A percentile compares a stretch with the other conserved stretches of the same genome.
phyloP scores from a whole-genome alignment of 2,797 vertebrate species.

The Sebastes cheni region DNA sequence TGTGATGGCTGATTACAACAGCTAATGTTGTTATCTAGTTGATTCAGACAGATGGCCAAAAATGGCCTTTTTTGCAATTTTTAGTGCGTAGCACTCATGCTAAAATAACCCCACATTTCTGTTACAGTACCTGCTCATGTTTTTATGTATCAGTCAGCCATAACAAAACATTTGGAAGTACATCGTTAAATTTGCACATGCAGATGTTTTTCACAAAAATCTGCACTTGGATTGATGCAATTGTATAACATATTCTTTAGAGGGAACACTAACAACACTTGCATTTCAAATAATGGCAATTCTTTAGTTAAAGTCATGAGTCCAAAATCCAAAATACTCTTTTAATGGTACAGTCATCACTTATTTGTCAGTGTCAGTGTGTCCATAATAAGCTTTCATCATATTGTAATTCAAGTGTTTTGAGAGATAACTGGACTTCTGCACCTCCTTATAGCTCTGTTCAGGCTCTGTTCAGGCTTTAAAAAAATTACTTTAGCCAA shows the following conservation, averaged over 20 bases:
- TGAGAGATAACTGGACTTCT: no score
- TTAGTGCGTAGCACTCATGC: background rate
- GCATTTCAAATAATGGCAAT: background rate
- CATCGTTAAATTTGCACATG: background rate
- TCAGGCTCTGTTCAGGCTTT: no score
- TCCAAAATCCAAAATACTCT: background rate
- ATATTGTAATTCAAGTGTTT: no score
- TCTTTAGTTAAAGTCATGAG: background rate
- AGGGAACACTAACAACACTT: background rate
- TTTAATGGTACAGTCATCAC: background rate
- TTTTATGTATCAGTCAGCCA: background rate
- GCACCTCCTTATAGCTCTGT: no score
- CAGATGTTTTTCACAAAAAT: background rate
- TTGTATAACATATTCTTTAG: background rate
- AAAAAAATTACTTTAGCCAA: no score
- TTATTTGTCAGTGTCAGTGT: background rate
- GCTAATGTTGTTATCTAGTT: conserved; percentile 1
- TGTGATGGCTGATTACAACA: conserved; percentile 15
- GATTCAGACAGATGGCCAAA: conserved; percentile 9
- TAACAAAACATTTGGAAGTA: background rate
- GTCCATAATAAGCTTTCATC: no score
- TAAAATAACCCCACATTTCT: background rate
- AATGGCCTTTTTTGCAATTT: background rate
- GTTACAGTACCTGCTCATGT: background rate
- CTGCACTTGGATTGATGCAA: background rate